Percentiles rank a stretch among this genome's conserved stretches.
Evolutionary conservation across 2,113 vertebrate species (phyloP).

Genomic region (Petroica traversi): DNA sequence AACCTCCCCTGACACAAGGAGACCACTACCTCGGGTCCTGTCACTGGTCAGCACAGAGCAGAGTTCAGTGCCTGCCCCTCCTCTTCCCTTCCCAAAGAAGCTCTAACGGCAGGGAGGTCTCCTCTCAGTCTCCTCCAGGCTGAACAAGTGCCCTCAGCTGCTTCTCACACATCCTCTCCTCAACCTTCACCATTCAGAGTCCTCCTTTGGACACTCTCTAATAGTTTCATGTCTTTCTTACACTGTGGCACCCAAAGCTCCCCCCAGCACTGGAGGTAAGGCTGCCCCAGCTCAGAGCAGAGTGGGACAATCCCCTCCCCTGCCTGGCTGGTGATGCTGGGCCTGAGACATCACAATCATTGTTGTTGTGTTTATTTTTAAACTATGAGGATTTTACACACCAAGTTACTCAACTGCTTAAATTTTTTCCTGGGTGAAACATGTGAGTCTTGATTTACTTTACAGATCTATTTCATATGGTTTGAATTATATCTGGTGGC

Average conservation of each 20-base stretch:
- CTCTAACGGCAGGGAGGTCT: background rate
- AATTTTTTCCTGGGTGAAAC: background rate
- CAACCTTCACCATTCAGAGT: background rate
- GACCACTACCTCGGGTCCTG: background rate
- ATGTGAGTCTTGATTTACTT: background rate
- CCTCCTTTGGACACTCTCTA: background rate
- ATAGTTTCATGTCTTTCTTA: background rate
- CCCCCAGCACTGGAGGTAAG: background rate
- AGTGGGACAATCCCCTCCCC: rapidly evolving
- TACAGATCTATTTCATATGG: background rate
- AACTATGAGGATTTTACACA: background rate
- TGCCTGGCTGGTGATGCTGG: rapidly evolving
- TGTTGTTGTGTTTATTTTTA: background rate
- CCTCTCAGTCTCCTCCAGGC: background rate
- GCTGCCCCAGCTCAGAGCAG: rapidly evolving
- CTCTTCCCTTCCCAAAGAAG: background rate
- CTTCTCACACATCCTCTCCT: rapidly evolving
- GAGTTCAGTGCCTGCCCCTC: background rate
- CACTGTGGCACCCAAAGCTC: background rate
- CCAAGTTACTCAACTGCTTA: background rate
- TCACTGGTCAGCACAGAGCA: background rate
- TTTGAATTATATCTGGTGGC: background rate
- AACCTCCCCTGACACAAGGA: background rate
- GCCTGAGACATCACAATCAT: background rate
- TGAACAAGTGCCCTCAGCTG: background rate